Base-by-base conservation (phyloP, 2,888 invertebrate genomes). In the Celastrina argiolus region DNA sequence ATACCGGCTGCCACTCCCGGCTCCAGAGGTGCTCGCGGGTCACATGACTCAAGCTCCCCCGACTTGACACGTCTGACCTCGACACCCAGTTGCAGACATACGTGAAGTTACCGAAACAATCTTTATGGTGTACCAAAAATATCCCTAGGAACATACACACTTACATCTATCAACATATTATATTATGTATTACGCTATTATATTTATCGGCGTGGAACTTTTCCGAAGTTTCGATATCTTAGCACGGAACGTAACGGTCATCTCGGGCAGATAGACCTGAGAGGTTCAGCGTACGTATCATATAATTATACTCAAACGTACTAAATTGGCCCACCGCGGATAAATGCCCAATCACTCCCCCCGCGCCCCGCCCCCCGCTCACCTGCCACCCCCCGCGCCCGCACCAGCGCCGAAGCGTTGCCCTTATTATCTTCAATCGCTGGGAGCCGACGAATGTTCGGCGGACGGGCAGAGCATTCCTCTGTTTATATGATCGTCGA, bases 301-400 rank as follows among this genome's bases (percentile, higher is more conserved):
- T 10, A 1, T 22, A 5, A 61, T 36, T 18, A 61, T 61, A 61
- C 18, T 14, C 22, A 51, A 51, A 51, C 51, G 51, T 51, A 51
- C 18, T 51, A 51, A 51, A 51, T 51, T 51, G 51, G 51, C 51
- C 51, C 51, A 26, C 51, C 51, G 22, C 22, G 22, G 85, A 83
- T 83, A 78, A 85, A 88, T 58, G 16, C 87, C 88, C 86, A 77
- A 87, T 87, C 85, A 73, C 75, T 69, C 70, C 70, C 67, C 74
- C 68, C 65, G 39, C 73, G 68, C 68, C 8, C 56, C 69, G 69
- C 73, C 76, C 71, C 71, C 68, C 58, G 66, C 69, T 68, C 73
- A 73, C 70, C 69, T 70, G 74, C 75, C 66, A 63, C 41, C 18
- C 12, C 36, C 64, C 26, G 59, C 69, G 68, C 74, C 74, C 16